These are phyloP conservation scores for Struthio camelus DNA, from an alignment of 2,113 vertebrate genomes.

Conservation along the genomic window DNA sequence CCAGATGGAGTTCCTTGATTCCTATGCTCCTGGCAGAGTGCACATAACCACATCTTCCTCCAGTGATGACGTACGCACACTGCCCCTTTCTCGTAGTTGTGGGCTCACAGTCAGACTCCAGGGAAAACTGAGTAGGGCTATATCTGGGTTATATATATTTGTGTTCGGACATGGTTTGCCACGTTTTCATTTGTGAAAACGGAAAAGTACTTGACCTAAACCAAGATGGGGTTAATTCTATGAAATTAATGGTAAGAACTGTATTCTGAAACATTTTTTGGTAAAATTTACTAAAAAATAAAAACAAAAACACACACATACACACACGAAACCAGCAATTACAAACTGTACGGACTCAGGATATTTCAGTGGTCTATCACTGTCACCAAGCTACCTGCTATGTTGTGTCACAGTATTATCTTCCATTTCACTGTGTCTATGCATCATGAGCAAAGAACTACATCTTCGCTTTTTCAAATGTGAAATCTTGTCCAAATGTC, in stretches of 20 bases:
- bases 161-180: background rate
- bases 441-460: background rate
- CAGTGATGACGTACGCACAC: fast-evolving
- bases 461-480: background rate
- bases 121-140: background rate
- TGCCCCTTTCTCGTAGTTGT: background rate
- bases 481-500: background rate
- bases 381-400: background rate
- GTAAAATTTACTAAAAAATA: background rate
- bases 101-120: background rate
- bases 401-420: background rate
- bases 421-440: background rate
- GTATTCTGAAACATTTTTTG: background rate
- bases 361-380: background rate
- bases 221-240: background rate
- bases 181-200: background rate
- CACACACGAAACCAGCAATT: too few relatives aligned
- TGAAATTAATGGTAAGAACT: background rate
- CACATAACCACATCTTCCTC: background rate
- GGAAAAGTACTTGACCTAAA: background rate
- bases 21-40: background rate
- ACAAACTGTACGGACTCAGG: background rate
- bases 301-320: too few relatives aligned
- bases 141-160: fast-evolving
- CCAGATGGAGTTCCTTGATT: background rate